Percentiles rank a stretch among this genome's conserved stretches.
Conservation (phyloP, 2,797 vertebrate genomes). For the Heliangelus exortis region DNA sequence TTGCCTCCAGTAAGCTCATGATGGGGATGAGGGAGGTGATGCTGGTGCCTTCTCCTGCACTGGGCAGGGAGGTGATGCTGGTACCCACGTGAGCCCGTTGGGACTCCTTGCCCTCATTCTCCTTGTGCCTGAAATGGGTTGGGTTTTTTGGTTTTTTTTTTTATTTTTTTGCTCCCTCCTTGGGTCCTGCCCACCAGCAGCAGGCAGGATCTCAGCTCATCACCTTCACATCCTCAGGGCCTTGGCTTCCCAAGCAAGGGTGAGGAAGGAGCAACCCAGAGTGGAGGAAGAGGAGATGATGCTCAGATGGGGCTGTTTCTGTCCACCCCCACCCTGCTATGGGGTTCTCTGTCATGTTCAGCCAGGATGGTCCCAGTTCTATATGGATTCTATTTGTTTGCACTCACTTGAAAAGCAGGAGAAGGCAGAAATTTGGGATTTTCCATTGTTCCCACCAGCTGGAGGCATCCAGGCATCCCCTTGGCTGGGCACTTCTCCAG, state of each 20-base stretch:
- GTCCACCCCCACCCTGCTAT: background rate
- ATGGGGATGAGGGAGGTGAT: background rate
- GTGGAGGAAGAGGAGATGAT: background rate
- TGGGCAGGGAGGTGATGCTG: background rate
- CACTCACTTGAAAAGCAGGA: background rate
- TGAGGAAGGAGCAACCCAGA: background rate
- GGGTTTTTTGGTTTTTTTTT: too few relatives aligned
- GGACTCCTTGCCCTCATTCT: conserved; percentile 69
- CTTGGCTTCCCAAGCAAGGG: background rate
- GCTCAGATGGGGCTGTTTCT: background rate
- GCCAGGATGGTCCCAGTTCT: fast-evolving
- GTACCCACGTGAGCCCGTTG: conserved; percentile 65
- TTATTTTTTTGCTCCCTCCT: background rate
- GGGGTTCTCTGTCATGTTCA: background rate
- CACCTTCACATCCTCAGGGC: fast-evolving
- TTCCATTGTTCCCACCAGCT: fast-evolving
- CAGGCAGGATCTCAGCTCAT: background rate
- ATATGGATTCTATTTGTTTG: background rate
- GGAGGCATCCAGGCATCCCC: background rate
- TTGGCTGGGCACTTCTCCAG: fast-evolving
- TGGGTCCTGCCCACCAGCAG: background rate
- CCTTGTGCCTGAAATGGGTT: conserved; percentile 48
- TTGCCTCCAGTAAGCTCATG: background rate
- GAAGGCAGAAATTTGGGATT: background rate
- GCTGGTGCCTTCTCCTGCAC: background rate